A percentile compares a stretch with the other conserved stretches of the same genome.
phyloP scores from a whole-genome alignment of 2,797 vertebrate genomes.

The Cuniculus paca region DNA sequence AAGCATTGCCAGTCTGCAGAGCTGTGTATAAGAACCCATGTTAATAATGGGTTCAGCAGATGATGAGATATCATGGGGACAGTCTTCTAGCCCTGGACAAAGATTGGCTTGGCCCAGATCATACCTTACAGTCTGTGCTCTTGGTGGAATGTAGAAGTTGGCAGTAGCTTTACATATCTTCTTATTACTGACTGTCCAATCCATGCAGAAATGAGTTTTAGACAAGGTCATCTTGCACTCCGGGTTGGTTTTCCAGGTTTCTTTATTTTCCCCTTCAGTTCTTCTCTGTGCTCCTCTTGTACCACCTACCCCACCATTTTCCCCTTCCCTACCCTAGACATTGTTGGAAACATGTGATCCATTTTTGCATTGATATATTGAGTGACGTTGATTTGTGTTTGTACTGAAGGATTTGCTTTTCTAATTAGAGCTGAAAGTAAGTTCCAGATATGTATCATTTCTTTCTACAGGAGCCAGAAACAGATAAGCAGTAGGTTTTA shows the following conservation, averaged over 20 bases:
- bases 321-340: not conserved
- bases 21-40: not conserved
- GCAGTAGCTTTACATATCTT: not conserved
- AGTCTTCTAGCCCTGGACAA: not conserved
- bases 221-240: slow-evolving; percentile 44
- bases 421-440: slow-evolving; percentile 86
- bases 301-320: slow-evolving; percentile 49
- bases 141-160: slow-evolving; percentile 16
- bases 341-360: slow-evolving; percentile 65
- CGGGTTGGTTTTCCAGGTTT: slow-evolving; percentile 44
- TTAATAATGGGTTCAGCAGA: slow-evolving; percentile 7
- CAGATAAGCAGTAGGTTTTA: slow-evolving; percentile 70
- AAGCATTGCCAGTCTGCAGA: not conserved
- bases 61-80: not conserved
- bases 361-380: slow-evolving; percentile 80
- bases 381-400: slow-evolving; percentile 83
- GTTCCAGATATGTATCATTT: slow-evolving; percentile 81
- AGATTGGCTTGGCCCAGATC: not conserved
- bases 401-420: slow-evolving; percentile 83
- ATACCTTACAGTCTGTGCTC: not conserved
- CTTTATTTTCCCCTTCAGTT: slow-evolving; percentile 55
- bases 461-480: slow-evolving; percentile 78
- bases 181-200: not conserved
- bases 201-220: not conserved
- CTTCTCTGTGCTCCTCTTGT: slow-evolving; percentile 53